Percentiles rank a stretch among this genome's conserved stretches.
These are phyloP conservation scores for Dendropsophus ebraccatus DNA, from an alignment of 2,113 vertebrate species.

Conservation along the genomic window DNA sequence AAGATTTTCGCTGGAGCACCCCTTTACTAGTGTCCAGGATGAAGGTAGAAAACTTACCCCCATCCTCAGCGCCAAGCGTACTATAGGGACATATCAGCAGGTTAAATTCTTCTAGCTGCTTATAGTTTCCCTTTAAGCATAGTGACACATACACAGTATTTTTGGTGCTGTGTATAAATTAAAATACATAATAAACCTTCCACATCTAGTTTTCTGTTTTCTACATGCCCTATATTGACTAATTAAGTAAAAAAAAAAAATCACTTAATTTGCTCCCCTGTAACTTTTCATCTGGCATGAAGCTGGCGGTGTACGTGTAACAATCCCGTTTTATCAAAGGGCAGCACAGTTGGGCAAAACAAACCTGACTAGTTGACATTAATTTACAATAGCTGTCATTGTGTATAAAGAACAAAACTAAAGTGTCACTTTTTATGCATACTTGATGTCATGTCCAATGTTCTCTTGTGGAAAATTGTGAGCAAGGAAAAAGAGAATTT, in stretches of 20 bases:
- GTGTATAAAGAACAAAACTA: constrained; percentile 8
- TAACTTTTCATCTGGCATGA: constrained; percentile 14
- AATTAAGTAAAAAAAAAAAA: not conserved
- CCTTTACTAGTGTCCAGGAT: no score
- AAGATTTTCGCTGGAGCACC: no score
- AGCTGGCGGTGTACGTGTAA: not conserved
- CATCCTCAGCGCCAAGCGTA: no score
- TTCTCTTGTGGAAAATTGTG: constrained; percentile 14
- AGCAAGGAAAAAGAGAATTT: not conserved
- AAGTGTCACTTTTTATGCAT: constrained; percentile 33
- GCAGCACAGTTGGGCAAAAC: constrained; percentile 14
- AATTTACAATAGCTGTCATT: constrained; percentile 39
- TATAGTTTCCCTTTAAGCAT: no score
- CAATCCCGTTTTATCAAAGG: constrained; percentile 21
- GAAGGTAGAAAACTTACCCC: no score
- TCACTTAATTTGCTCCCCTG: not conserved
- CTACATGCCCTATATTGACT: not conserved
- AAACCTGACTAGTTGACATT: constrained; percentile 39
- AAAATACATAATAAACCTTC: not conserved
- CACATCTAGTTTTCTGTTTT: not conserved
- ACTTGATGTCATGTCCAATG: not conserved
- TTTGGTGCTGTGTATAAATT: not conserved
- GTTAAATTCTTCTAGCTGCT: no score
- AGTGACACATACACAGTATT: no score
- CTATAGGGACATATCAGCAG: no score